Conservation (phyloP, 1,140 invertebrate species). For the Wiebesia pumilae region DNA sequence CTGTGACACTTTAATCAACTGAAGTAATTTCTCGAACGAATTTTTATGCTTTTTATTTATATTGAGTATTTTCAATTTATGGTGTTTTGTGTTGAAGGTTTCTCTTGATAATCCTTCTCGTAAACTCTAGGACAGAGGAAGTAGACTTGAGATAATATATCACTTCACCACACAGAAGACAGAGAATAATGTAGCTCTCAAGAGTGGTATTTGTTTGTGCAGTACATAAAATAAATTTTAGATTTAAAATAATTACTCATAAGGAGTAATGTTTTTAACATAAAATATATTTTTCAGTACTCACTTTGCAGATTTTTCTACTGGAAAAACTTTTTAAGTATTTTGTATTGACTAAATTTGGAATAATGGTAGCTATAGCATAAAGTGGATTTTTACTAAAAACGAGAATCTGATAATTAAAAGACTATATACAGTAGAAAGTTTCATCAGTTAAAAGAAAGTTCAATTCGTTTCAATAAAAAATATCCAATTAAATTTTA, state of each 20-base stretch:
- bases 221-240: conserved; percentile 15
- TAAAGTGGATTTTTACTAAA: not conserved
- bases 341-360: not conserved
- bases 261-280: not conserved
- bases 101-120: conserved; percentile 23
- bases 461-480: not conserved
- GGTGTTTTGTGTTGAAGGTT: not conserved
- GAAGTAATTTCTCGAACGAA: not conserved
- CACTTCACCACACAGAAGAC: conserved; percentile 13
- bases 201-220: conserved; percentile 1
- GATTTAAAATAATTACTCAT: conserved; percentile 24
- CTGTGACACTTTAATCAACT: conserved; percentile 19
- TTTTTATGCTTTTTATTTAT: conserved; percentile 4
- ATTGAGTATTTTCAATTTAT: conserved; percentile 29
- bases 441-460: not conserved
- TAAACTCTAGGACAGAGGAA: not conserved
- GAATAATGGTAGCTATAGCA: not conserved
- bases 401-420: not conserved
- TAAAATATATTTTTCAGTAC: not conserved
- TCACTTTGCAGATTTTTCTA: not conserved
- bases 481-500: conserved; percentile 27
- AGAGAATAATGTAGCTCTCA: conserved; percentile 14
- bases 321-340: not conserved
- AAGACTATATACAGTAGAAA: not conserved
- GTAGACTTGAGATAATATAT: conserved; percentile 16